Evolutionary conservation across 2,888 invertebrate species (phyloP).

Genomic region (Xylocampa areola): DNA sequence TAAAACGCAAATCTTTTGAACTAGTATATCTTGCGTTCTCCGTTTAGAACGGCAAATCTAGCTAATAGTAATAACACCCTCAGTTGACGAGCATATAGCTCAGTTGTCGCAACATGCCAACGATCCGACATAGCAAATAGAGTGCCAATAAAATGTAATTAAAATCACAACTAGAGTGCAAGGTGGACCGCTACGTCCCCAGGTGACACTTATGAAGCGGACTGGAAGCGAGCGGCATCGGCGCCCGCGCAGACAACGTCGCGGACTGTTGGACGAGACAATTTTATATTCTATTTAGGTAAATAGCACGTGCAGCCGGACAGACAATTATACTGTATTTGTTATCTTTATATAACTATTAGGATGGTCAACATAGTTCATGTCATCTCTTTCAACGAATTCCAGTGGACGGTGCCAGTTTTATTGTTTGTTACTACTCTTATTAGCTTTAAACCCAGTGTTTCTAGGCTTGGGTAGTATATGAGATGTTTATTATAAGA

Average conservation of each 20-base stretch:
- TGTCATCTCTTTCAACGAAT: constrained; percentile 2
- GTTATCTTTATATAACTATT: constrained; percentile 17
- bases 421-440: too few relatives aligned
- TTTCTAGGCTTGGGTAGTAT: too few relatives aligned
- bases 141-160: constrained; percentile 74
- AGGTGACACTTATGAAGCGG: constrained; percentile 83
- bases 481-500: too few relatives aligned
- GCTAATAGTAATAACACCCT: constrained; percentile 51
- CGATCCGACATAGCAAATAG: constrained; percentile 55
- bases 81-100: constrained; percentile 34
- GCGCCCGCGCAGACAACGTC: constrained; percentile 65
- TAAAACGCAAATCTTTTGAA: neutral
- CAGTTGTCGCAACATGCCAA: constrained; percentile 24
- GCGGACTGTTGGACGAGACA: constrained; percentile 58
- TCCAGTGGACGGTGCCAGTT: neutral
- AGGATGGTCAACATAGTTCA: constrained; percentile 9
- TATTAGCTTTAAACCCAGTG: too few relatives aligned
- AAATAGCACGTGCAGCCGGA: constrained; percentile 36
- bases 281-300: constrained; percentile 42
- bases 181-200: constrained; percentile 76
- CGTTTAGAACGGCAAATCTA: constrained; percentile 20
- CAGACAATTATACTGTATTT: constrained; percentile 24
- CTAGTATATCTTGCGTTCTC: constrained; percentile 11
- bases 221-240: constrained; percentile 72
- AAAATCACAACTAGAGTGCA: constrained; percentile 86